Evolutionary conservation across 2,797 vertebrate species (phyloP), one percentile per base, ranked within the genome.

Genomic region (Rhynchonycteris naso): DNA sequence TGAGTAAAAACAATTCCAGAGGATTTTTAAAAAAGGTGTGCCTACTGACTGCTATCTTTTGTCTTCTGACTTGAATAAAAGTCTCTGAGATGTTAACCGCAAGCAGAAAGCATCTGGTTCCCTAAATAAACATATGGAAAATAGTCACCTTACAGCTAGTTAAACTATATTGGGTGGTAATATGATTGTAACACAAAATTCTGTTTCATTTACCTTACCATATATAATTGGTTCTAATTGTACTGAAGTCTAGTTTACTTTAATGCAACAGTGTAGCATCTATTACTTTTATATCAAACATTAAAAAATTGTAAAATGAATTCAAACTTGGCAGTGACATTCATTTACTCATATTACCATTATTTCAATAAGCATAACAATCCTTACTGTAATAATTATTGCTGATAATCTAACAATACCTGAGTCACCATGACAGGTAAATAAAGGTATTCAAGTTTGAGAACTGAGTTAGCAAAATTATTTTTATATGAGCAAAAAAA

Each of bases 331-430:
- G 4, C 28, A 80, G n/a, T 83, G n/a, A 43, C 5, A 66, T 80
- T 88, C 33, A 84, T 7, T 79, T 92, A 50, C 56, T 91, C 38
- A 68, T 83, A 88, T 66, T 94, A 71, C 19, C 58, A n/a, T 75
- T 65, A 81, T 33, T 75, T 75, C 8, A 65, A n/a, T 50, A 76
- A 85, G 69, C 7, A 80, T 1, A 71, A 63, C n/a, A 92, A 76
- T 21, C 11, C 8, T 86, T 93, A 81, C 21, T 38, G 4, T 78
- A 84, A 38, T 9, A 12, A 76, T 72, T 76, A 71, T 68, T 74
- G 61, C 4, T 66, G 38, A 52, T 79, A 88, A 76, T 35, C 33
- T 59, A 94, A 87, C 4, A 88, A 76, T 85, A 28, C 47, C 14
- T 50, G 21, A 94, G 16, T 91, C 78, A 59, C 24, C 18, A 80